Evolutionary conservation across 2,113 vertebrate species (phyloP).

Genomic region (Buteo buteo): DNA sequence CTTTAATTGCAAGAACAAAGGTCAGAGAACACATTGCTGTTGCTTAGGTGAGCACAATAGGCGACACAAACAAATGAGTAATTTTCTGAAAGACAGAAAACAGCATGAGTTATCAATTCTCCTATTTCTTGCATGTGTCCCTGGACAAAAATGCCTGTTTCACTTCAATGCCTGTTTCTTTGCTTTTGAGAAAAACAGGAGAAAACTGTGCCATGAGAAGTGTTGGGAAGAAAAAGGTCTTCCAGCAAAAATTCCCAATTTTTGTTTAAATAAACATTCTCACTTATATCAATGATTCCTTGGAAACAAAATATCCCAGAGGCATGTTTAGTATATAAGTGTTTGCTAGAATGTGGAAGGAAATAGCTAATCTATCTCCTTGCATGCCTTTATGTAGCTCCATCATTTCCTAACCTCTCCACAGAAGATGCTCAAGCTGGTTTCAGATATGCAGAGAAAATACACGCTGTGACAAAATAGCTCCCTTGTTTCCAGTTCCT

Average conservation of each 20-base stretch:
- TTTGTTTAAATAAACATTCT: neutral
- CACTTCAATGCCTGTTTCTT: neutral
- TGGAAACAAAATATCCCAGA: neutral
- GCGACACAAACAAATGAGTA: neutral
- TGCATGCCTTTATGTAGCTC: neutral
- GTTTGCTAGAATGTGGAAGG: neutral
- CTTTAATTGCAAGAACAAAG: slow-evolving; percentile 41
- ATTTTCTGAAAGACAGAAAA: neutral
- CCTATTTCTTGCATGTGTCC: neutral
- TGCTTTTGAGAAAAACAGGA: neutral
- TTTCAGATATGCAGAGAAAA: neutral
- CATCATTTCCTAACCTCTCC: neutral
- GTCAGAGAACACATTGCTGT: slow-evolving; percentile 21
- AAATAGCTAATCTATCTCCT: neutral
- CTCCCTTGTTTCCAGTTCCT: neutral
- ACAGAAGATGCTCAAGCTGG: neutral
- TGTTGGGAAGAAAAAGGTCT: neutral
- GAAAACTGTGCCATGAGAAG: neutral
- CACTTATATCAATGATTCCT: neutral
- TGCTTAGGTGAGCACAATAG: slow-evolving; percentile 7
- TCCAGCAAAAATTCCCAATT: neutral
- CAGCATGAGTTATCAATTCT: neutral
- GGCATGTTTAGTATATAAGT: neutral
- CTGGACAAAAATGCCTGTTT: neutral
- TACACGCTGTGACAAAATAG: neutral